Evolutionary conservation across 2,797 vertebrate genomes (phyloP).

Genomic region (Chlorospingus semifuscus): DNA sequence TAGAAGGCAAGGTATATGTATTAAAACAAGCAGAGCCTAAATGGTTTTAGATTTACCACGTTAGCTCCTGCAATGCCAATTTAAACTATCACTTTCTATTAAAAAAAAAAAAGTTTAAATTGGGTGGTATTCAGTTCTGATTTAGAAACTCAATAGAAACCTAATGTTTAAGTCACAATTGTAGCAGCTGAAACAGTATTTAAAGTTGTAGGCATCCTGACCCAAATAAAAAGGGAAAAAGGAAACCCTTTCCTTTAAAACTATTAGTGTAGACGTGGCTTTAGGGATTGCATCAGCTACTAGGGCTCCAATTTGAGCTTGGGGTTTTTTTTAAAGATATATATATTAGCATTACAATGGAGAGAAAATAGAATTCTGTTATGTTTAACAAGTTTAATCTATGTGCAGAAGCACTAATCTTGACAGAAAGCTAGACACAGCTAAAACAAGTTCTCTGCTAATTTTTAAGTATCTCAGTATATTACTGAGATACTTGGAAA

Average conservation of each 20-base stretch:
- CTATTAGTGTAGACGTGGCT: slow-evolving; percentile 40
- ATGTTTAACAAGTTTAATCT: background rate
- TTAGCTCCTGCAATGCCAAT: slow-evolving; percentile 64
- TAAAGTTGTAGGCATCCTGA: slow-evolving; percentile 45
- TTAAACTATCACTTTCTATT: slow-evolving; percentile 68
- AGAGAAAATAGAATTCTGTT: background rate
- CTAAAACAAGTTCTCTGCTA: background rate
- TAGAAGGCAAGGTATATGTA: slow-evolving; percentile 60
- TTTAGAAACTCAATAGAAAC: slow-evolving; percentile 63
- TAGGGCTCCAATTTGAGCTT: background rate
- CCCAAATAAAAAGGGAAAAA: slow-evolving; percentile 42
- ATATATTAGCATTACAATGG: background rate
- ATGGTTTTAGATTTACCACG: slow-evolving; percentile 59
- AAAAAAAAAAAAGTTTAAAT: background rate
- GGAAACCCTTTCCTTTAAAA: slow-evolving; percentile 38
- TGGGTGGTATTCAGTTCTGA: slow-evolving; percentile 49
- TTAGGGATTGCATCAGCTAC: slow-evolving; percentile 55
- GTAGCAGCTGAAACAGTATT: slow-evolving; percentile 62
- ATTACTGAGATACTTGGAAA: background rate
- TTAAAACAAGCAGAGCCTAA: slow-evolving; percentile 56
- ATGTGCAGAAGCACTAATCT: background rate
- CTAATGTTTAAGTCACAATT: slow-evolving; percentile 47
- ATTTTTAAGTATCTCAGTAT: background rate
- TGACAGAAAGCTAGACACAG: background rate
- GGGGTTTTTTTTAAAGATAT: background rate